phyloP scores from a whole-genome alignment of 2,888 invertebrate genomes.

The Acrobeloides nanus region DNA sequence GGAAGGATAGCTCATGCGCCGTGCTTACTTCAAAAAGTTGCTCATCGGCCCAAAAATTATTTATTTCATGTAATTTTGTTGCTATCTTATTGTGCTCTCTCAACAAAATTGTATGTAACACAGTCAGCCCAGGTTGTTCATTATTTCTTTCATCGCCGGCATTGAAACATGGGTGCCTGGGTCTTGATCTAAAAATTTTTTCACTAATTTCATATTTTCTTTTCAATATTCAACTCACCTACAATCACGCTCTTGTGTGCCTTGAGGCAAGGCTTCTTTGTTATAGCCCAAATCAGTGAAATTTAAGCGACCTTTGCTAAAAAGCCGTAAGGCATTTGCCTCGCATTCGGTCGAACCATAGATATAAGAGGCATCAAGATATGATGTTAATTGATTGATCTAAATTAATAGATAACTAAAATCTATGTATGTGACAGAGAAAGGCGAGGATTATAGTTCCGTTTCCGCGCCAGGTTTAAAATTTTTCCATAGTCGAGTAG shows the following conservation, averaged over 20 bases:
- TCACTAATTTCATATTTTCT: too few relatives aligned
- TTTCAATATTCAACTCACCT: slow-evolving; percentile 28
- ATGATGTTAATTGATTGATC: slow-evolving; percentile 87
- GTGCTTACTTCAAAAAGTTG: slow-evolving; percentile 45
- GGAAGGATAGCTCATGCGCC: not conserved
- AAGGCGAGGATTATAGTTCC: too few relatives aligned
- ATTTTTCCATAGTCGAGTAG: too few relatives aligned
- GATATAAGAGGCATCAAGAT: slow-evolving; percentile 68
- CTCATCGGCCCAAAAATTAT: slow-evolving; percentile 55
- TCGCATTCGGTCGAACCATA: slow-evolving; percentile 86
- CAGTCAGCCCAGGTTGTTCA: slow-evolving; percentile 50
- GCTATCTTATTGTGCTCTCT: slow-evolving; percentile 53
- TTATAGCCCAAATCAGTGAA: slow-evolving; percentile 50
- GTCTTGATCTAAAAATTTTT: slow-evolving; percentile 20
- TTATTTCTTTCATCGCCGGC: slow-evolving; percentile 50
- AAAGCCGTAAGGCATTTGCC: slow-evolving; percentile 68
- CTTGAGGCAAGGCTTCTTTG: slow-evolving; percentile 53
- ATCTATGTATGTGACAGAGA: too few relatives aligned
- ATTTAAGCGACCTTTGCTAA: slow-evolving; percentile 56
- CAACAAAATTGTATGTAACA: slow-evolving; percentile 48
- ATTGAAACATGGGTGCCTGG: slow-evolving; percentile 26
- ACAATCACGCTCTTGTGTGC: slow-evolving; percentile 51
- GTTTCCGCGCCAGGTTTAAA: too few relatives aligned
- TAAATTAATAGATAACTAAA: slow-evolving; percentile 60
- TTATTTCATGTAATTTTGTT: slow-evolving; percentile 38